phyloP scores from a whole-genome alignment of 2,888 invertebrate species.

The Eupithecia exiguata region DNA sequence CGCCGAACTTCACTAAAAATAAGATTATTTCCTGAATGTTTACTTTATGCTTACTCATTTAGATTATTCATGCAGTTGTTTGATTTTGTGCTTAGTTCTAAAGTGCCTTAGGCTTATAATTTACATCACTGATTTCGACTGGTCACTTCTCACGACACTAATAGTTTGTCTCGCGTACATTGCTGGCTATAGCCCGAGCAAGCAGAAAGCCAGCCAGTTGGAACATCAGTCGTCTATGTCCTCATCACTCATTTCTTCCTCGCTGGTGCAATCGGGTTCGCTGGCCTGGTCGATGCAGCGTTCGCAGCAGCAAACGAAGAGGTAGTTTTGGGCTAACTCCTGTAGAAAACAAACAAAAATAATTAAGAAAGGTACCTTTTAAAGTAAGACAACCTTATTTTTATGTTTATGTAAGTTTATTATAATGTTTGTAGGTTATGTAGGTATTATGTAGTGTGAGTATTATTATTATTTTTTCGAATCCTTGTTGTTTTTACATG shows the following conservation, averaged over 20 bases:
- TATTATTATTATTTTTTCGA: too few species aligned
- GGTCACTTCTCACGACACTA: slow-evolving; percentile 17
- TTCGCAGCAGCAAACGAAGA: slow-evolving; percentile 91
- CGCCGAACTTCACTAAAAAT: not conserved
- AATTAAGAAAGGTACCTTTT: not conserved
- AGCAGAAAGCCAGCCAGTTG: slow-evolving; percentile 77
- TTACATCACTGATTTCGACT: not conserved
- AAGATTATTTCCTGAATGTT: not conserved
- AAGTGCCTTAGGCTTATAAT: not conserved
- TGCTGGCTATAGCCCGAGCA: slow-evolving; percentile 69
- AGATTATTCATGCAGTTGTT: not conserved
- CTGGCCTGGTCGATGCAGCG: slow-evolving; percentile 89
- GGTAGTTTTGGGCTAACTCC: slow-evolving; percentile 89
- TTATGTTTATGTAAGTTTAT: too few species aligned
- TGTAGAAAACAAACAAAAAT: slow-evolving; percentile 40
- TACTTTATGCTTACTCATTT: not conserved
- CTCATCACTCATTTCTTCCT: slow-evolving; percentile 88
- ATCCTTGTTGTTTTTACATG: too few species aligned
- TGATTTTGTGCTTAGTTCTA: not conserved
- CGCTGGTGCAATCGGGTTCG: slow-evolving; percentile 92
- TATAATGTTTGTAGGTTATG: too few species aligned
- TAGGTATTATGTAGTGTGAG: too few species aligned
- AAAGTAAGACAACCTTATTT: not conserved
- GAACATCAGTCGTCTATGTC: slow-evolving; percentile 81
- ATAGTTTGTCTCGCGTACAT: slow-evolving; percentile 24